Evolutionary conservation across 23 tunicate genomes (phyloP), one percentile per base, ranked within the genome.

Genomic region (Ascidia mentula): DNA sequence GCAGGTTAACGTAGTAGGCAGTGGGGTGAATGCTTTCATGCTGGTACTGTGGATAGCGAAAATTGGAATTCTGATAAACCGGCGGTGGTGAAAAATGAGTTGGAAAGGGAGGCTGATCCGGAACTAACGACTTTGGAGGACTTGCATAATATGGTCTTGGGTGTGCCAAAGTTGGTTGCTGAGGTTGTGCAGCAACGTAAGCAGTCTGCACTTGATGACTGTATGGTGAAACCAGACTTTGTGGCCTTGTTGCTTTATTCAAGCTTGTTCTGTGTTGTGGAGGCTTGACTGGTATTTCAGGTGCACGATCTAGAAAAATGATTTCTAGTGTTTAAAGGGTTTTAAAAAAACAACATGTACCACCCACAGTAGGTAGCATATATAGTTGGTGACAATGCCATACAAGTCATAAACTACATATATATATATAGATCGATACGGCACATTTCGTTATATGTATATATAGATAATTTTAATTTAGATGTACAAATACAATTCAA

Each of bases 81-180:
- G 80, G 69, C 5, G 79, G 79, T 20, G 77, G 77, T 73, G 86
- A 59, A 73, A 37, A 73, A 46, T 79, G 60, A 15, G 82, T 82
- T 24, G 86, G 86, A 38, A 34, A 53, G 1, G 79, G 72, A 3
- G 79, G 86, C 32, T 34, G 76, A 8, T 40, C 79, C 32, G 46
- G 59, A 1, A 30, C 46, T 40, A 22, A 70, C 15, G 85, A 36
- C 30, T 15, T 18, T 31, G 72, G 72, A 28, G 73, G 86, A 31
- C 34, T 32, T 22, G 38, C 81, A 60, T 79, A 79, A 34, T 46
- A 60, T 1, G 82, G 82, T 79, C 53, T 61, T 26, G 82, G 82
- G 46, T 79, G 82, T 24, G 82, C 82, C 4, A 79, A 46, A 33
- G 20, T 36, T 28, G 75, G 65, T 53, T 53, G 18, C 34, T 34